A percentile compares a stretch with the other conserved stretches of the same genome.
Conservation (phyloP, 2,888 invertebrate species). For the Drosophila incognita region DNA sequence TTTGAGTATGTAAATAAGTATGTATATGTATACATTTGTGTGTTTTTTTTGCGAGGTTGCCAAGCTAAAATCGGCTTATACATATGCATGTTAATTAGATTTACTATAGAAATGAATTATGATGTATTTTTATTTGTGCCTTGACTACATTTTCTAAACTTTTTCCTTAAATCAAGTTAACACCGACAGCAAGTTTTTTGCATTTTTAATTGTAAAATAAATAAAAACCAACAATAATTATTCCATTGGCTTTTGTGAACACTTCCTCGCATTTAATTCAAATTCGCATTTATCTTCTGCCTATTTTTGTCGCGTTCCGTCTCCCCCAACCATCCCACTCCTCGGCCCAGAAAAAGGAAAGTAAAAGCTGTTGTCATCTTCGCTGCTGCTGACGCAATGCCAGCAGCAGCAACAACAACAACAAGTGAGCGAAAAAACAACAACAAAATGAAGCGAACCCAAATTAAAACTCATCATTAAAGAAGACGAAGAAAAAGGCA, state of each 20-base stretch:
- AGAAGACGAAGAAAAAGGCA: constrained; percentile 33
- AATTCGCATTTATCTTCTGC: constrained; percentile 29
- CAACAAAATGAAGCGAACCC: constrained; percentile 38
- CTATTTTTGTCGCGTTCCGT: constrained; percentile 18
- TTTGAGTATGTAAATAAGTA: constrained; percentile 44
- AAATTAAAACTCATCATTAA: constrained; percentile 76
- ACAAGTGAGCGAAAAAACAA: constrained; percentile 16
- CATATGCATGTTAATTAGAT: constrained; percentile 74
- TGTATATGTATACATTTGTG: constrained; percentile 6
- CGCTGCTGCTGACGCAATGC: constrained; percentile 68
- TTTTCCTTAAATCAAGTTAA: constrained; percentile 17
- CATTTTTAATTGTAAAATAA: constrained; percentile 59
- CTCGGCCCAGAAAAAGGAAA: constrained; percentile 62
- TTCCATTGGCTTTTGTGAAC: constrained; percentile 11
- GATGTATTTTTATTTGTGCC: constrained; percentile 24
- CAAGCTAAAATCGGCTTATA: constrained; percentile 66
- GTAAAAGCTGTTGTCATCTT: constrained; percentile 71
- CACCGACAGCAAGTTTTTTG: constrained; percentile 26
- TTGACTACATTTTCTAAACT: constrained; percentile 38
- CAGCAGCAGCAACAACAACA: constrained; percentile 21
- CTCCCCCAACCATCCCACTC: not conserved
- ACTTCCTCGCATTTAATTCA: constrained; percentile 40
- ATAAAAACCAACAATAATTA: constrained; percentile 34
- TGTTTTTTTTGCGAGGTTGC: constrained; percentile 43
- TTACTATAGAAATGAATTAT: constrained; percentile 62